Conservation (phyloP, 2,888 invertebrate species). For the Drosophila pegasa region DNA sequence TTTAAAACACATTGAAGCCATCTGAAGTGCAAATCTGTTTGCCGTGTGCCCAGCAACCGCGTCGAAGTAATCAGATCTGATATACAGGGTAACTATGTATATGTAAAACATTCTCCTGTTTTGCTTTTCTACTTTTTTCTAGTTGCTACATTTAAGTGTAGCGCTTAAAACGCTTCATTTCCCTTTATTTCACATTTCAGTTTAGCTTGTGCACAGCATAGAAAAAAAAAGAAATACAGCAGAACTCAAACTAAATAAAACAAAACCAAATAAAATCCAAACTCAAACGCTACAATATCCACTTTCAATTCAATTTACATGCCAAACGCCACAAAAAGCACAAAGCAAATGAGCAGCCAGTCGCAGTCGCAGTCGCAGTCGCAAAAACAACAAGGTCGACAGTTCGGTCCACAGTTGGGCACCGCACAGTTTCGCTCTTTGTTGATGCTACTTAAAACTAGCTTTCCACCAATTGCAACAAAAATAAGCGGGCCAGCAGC, state of each 20-base stretch:
- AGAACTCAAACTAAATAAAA: slow-evolving; percentile 20
- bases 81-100: slow-evolving; percentile 9
- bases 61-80: not conserved
- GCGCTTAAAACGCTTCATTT: slow-evolving; percentile 24
- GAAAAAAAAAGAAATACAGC: not conserved
- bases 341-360: slow-evolving; percentile 72
- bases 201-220: slow-evolving; percentile 4
- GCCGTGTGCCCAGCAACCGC: not conserved
- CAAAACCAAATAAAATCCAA: slow-evolving; percentile 32
- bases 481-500: slow-evolving; percentile 50
- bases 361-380: slow-evolving; percentile 67
- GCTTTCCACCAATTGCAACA: slow-evolving; percentile 67
- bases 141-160: slow-evolving; percentile 17
- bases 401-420: slow-evolving; percentile 3
- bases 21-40: not conserved
- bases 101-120: not conserved
- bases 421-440: not conserved
- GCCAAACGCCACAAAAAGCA: slow-evolving; percentile 64
- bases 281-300: slow-evolving; percentile 62
- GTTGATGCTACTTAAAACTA: slow-evolving; percentile 70
- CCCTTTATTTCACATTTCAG: slow-evolving; percentile 37
- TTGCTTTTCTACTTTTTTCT: not conserved
- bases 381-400: slow-evolving; percentile 64
- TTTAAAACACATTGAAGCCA: not conserved
- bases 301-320: slow-evolving; percentile 78